phyloP scores from a whole-genome alignment of 2,797 vertebrate genomes.

The Neostethus bicornis region DNA sequence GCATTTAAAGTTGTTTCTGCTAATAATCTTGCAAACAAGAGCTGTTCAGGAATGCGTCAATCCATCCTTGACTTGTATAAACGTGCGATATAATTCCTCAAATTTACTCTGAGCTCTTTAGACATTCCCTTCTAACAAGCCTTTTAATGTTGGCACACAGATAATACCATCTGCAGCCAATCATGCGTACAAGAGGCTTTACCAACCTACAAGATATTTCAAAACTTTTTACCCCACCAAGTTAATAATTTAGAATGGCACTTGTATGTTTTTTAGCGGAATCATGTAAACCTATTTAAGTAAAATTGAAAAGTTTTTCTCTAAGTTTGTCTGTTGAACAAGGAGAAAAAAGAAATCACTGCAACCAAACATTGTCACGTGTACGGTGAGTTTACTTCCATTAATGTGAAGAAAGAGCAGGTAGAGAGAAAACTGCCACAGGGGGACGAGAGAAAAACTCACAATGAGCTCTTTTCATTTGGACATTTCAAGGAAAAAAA shows the following conservation, averaged over 20 bases:
- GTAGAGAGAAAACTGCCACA: constrained; percentile 1
- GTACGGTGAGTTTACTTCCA: not conserved
- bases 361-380: not conserved
- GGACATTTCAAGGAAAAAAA: constrained; percentile 21
- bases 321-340: not conserved
- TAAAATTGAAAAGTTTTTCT: not conserved
- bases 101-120: not conserved
- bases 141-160: not conserved
- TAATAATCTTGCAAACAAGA: not conserved
- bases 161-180: not conserved
- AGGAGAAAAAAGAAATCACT: not conserved
- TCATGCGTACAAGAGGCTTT: not conserved
- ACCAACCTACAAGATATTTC: not conserved
- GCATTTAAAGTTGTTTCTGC: not conserved
- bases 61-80: not conserved
- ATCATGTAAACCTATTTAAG: not conserved
- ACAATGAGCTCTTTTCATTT: constrained; percentile 48
- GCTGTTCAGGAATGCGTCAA: not conserved
- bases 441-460: constrained; percentile 4
- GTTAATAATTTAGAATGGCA: not conserved
- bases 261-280: not conserved
- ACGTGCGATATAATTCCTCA: not conserved
- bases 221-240: not conserved
- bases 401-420: not conserved
- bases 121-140: constrained; percentile 4